Base-by-base conservation (phyloP, 2,797 vertebrate genomes). In the Cyclura pinguis region DNA sequence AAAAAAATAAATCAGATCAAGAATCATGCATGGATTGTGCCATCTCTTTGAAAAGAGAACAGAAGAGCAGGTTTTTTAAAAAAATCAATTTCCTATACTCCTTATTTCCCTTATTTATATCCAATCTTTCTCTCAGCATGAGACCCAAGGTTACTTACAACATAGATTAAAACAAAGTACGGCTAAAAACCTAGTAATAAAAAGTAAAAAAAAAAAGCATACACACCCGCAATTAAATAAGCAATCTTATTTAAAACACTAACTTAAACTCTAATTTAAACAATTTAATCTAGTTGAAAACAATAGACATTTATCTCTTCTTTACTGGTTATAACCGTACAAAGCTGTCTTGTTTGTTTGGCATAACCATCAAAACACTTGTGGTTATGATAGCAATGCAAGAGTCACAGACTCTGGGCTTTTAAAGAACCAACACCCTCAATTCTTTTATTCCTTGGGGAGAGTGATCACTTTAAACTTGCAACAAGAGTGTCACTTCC, bases 401-500 rank as follows among this genome's bases (percentile, higher is more conserved):
- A 96, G 93, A 88, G 78, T 95, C 85, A 62, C 76, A 91, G 81
- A 88, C 91, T 94, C 90, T 27, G 6, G 0, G 69, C 0, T 73
- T 22, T 96, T 96, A 95, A 95, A 88, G 90, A 94, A 93, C 74
- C 64, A 94, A 93, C 92, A 94, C 84, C 89, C 90, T 91, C 88
- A 95, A 20, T 93, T 94, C 94, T 95, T 95, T 95, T 95, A 95
- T 96, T 96, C 96, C 94, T 96, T 95, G 94, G 92, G 27, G 89
- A 91, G 89, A 91, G 95, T 92, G 88, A 96, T 95, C 92, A 89
- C 95, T 96, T 96, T 47, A 78, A 96, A 97, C 97, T 97, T 96
- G 92, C 91, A 91, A 92, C 76, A 74, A 93, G 69, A 80, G 5
- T 91, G 95, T 96, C 82, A 89, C 0, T 14, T 93, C 90, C 92